Evolutionary conservation across 1,140 invertebrate species (phyloP).

Genomic region (Zaprionus nigranus): DNA sequence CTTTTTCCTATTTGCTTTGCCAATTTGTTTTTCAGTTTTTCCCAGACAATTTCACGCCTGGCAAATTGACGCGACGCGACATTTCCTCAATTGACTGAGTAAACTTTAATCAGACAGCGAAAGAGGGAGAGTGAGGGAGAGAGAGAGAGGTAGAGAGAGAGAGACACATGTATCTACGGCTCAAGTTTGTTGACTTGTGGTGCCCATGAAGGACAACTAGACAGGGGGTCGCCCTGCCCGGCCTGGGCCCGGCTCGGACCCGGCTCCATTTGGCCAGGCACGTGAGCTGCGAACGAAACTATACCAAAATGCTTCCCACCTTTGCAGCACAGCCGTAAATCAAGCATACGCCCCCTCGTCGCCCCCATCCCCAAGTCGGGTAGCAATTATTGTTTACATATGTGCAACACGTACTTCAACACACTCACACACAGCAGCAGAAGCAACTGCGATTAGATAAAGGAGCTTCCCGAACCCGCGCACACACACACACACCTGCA

Average conservation of each 20-base stretch:
- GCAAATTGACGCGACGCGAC: constrained; percentile 10
- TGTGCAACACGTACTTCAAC: constrained; percentile 54
- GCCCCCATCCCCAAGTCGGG: not conserved
- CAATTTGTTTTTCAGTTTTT: constrained; percentile 28
- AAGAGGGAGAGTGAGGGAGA: no score
- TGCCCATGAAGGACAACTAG: constrained; percentile 35
- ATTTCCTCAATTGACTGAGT: constrained; percentile 30
- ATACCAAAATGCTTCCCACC: constrained; percentile 36
- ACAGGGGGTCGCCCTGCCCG: not conserved
- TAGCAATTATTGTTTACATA: constrained; percentile 50
- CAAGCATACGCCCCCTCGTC: constrained; percentile 42
- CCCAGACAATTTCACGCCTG: constrained; percentile 26
- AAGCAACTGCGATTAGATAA: constrained; percentile 46
- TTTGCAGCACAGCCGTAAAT: constrained; percentile 20
- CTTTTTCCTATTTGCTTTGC: constrained; percentile 33
- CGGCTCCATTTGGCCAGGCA: constrained; percentile 9
- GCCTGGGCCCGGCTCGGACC: not conserved
- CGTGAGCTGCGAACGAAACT: constrained; percentile 7
- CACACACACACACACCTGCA: not conserved
- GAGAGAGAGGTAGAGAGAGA: no score
- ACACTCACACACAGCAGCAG: constrained; percentile 22
- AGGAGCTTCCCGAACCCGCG: constrained; percentile 32
- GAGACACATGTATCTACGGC: not conserved
- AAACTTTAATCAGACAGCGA: not conserved
- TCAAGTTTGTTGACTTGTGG: constrained; percentile 43